Percentiles rank a stretch among this genome's conserved stretches.
phyloP scores from a whole-genome alignment of 2,888 invertebrate genomes.

The Drosophila kuntzei region DNA sequence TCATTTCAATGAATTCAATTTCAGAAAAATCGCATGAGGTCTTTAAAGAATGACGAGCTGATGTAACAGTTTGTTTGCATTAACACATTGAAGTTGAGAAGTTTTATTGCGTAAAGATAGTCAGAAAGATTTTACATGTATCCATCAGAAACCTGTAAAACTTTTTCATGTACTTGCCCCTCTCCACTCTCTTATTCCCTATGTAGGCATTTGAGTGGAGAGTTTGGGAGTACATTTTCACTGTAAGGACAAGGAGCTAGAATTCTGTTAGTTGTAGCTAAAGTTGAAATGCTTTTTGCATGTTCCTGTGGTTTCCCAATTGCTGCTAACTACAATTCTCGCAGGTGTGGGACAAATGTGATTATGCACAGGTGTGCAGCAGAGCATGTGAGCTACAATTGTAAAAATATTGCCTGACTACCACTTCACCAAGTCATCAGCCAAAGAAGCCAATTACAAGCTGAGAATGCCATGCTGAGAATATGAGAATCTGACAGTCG shows the following conservation, averaged over 20 bases:
- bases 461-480: slow-evolving; percentile 6
- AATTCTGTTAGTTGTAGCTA: slow-evolving; percentile 2
- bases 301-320: slow-evolving; percentile 64
- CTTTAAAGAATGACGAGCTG: slow-evolving; percentile 12
- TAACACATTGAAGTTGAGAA: slow-evolving; percentile 43
- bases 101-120: slow-evolving; percentile 53
- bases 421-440: background rate
- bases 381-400: slow-evolving; percentile 1
- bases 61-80: slow-evolving; percentile 22
- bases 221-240: slow-evolving; percentile 15
- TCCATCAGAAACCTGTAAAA: slow-evolving; percentile 41
- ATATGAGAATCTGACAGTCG: slow-evolving; percentile 11
- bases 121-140: slow-evolving; percentile 54
- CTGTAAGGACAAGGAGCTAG: slow-evolving; percentile 8
- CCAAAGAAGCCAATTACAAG: slow-evolving; percentile 10
- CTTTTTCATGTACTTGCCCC: slow-evolving; percentile 40
- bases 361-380: slow-evolving; percentile 3
- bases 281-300: slow-evolving; percentile 70
- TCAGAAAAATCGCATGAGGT: background rate
- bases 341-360: slow-evolving; percentile 5
- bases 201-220: background rate
- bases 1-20: background rate
- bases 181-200: background rate
- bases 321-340: slow-evolving; percentile 28
- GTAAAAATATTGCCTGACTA: background rate